Percentiles rank a stretch among this genome's conserved stretches.
These are phyloP conservation scores for Rhea americana DNA, from an alignment of 2,113 vertebrate species.

Conservation along the genomic window DNA sequence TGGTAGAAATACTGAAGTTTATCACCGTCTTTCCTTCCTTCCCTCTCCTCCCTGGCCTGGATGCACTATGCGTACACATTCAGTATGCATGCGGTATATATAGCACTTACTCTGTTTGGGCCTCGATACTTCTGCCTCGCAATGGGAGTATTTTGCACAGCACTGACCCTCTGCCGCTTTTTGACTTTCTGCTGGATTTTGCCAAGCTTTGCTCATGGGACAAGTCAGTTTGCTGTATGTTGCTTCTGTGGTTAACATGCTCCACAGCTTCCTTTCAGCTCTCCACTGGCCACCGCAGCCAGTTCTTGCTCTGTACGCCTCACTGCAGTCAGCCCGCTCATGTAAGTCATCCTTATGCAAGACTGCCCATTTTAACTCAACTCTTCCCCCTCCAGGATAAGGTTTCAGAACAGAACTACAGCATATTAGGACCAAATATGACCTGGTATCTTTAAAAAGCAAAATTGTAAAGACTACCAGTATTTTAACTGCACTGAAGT, in stretches of 20 bases:
- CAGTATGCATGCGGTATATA: not conserved
- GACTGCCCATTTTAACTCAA: not conserved
- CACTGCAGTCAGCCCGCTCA: not conserved
- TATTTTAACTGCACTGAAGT: not conserved
- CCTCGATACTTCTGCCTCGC: not conserved
- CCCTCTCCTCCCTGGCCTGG: not conserved
- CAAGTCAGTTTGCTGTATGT: not conserved
- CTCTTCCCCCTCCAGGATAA: not conserved
- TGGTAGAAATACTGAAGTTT: not conserved
- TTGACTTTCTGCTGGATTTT: not conserved
- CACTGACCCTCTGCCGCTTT: not conserved
- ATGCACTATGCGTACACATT: not conserved
- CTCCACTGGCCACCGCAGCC: not conserved
- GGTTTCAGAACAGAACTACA: not conserved
- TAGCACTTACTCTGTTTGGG: not conserved
- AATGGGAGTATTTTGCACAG: fast-evolving
- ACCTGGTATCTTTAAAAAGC: not conserved
- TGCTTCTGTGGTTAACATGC: not conserved
- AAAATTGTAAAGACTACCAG: not conserved
- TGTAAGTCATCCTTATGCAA: not conserved
- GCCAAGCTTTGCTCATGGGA: not conserved
- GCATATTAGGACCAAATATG: not conserved
- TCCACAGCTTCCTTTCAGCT: not conserved
- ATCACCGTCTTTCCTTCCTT: not conserved
- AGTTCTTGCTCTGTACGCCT: not conserved